Conservation (phyloP, 2,888 invertebrate genomes). For the Nemapogon koenigi region DNA sequence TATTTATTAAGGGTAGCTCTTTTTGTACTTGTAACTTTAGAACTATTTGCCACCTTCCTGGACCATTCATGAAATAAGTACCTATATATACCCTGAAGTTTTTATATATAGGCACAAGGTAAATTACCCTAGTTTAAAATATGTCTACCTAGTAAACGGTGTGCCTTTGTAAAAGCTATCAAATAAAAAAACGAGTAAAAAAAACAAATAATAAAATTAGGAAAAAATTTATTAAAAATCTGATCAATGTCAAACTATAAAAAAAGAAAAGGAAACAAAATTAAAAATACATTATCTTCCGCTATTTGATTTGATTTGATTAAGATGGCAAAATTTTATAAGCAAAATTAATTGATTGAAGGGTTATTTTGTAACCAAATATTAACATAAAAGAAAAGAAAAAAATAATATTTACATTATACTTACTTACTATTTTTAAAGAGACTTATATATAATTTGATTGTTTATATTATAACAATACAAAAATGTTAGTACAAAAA, state of each 20-base stretch:
- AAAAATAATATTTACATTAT: background rate
- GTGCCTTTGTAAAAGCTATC: slow-evolving; percentile 8
- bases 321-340: background rate
- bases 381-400: background rate
- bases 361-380: background rate
- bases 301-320: no score
- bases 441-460: no score
- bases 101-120: no score
- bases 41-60: no score
- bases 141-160: no score
- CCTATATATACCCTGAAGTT: no score
- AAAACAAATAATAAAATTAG: slow-evolving; percentile 11
- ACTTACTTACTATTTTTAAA: slow-evolving; percentile 2
- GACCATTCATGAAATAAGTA: no score
- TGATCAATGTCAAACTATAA: slow-evolving; percentile 18
- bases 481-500: no score
- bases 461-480: no score
- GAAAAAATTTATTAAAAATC: slow-evolving; percentile 12
- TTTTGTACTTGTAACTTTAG: no score
- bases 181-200: slow-evolving; percentile 9
- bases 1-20: no score
- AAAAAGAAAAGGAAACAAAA: slow-evolving; percentile 18
- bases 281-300: slow-evolving; percentile 21
- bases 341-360: background rate
- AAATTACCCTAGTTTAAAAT: no score